Evolutionary conservation across 1,140 invertebrate species (phyloP).

Genomic region (Drosophila fuyamai): DNA sequence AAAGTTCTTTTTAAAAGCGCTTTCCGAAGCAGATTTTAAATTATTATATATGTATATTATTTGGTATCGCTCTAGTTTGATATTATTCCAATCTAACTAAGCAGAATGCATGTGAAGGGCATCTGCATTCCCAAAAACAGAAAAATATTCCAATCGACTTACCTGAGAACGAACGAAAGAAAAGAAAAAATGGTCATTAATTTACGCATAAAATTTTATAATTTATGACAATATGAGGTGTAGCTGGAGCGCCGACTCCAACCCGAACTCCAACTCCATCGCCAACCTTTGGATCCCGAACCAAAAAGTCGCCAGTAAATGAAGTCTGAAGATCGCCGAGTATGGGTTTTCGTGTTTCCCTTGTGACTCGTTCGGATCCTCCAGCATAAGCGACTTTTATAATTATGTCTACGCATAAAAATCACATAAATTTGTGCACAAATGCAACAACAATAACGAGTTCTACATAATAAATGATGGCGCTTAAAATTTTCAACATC

Average conservation of each 20-base stretch:
- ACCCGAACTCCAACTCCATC: slow-evolving; percentile 30
- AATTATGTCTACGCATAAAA: slow-evolving; percentile 85
- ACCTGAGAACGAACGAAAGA: slow-evolving; percentile 38
- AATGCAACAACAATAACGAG: slow-evolving; percentile 72
- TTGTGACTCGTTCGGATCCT: slow-evolving; percentile 33
- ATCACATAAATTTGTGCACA: slow-evolving; percentile 84
- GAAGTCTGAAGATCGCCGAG: slow-evolving; percentile 42
- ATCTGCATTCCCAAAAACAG: slow-evolving; percentile 24
- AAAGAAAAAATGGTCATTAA: slow-evolving; percentile 74
- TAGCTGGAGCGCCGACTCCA: slow-evolving; percentile 78
- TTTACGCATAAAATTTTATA: slow-evolving; percentile 84
- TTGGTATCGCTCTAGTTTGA: no score
- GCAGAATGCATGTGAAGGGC: neutral
- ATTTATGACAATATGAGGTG: slow-evolving; percentile 83
- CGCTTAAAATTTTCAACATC: slow-evolving; percentile 83
- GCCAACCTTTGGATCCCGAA: slow-evolving; percentile 9
- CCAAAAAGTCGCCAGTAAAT: slow-evolving; percentile 56
- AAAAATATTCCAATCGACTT: slow-evolving; percentile 40
- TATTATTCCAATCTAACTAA: neutral
- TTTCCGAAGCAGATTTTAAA: no score
- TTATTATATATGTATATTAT: no score
- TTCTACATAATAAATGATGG: slow-evolving; percentile 83
- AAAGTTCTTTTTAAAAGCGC: no score
- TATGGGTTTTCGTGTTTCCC: slow-evolving; percentile 17
- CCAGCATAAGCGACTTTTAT: slow-evolving; percentile 67